Evolutionary conservation across 2,888 invertebrate genomes (phyloP).

Genomic region (Lochmaea capreae): DNA sequence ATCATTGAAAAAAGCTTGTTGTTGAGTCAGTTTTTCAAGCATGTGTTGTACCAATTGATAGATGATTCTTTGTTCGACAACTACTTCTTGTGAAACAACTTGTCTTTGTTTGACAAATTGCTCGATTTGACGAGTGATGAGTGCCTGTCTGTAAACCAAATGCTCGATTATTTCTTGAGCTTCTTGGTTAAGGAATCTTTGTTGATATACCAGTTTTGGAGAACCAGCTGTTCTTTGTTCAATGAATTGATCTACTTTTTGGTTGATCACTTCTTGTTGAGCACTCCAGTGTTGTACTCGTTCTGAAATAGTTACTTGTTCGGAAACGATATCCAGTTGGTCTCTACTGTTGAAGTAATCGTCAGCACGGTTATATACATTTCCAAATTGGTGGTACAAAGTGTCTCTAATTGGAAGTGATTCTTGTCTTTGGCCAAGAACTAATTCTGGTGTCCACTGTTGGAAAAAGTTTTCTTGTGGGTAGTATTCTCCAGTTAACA

Average conservation of each 20-base stretch:
- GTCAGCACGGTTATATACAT: not conserved
- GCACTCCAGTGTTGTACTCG: not conserved
- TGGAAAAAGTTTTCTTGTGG: not conserved
- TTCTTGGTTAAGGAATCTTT: not conserved
- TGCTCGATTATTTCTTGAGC: not conserved
- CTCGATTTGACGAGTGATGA: slow-evolving; percentile 4
- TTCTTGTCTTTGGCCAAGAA: not conserved
- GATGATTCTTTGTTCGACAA: slow-evolving; percentile 3
- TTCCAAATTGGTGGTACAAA: not conserved
- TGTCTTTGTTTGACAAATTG: slow-evolving; percentile 10
- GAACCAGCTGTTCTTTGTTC: not conserved
- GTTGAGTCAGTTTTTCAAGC: not conserved
- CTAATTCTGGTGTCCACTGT: not conserved
- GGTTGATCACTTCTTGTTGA: slow-evolving; percentile 3
- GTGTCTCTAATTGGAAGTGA: not conserved
- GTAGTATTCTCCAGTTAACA: not conserved
- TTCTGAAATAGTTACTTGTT: not conserved
- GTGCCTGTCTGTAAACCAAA: not conserved
- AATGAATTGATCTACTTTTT: not conserved
- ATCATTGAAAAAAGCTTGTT: not conserved
- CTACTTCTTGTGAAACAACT: slow-evolving; percentile 9
- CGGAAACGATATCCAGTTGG: not conserved
- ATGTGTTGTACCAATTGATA: slow-evolving; percentile 3
- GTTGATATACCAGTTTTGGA: not conserved
- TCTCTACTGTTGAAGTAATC: not conserved